Conservation (phyloP, 2,888 invertebrate species). For the Megastigmus dorsalis region DNA sequence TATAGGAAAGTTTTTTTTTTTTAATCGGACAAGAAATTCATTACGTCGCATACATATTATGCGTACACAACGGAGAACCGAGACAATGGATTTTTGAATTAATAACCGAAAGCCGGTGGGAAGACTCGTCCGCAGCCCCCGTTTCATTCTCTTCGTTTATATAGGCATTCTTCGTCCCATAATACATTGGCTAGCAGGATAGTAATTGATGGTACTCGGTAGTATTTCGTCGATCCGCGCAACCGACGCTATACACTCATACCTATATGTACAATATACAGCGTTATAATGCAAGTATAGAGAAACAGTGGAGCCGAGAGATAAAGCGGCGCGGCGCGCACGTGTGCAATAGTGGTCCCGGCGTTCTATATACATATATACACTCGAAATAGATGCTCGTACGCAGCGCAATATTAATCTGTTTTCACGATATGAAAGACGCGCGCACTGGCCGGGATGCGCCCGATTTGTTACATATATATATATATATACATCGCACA, state of each 20-base stretch:
- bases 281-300: conserved; percentile 45
- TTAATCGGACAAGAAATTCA: conserved; percentile 1
- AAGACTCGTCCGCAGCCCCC: conserved; percentile 30
- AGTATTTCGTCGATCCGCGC: conserved; percentile 48
- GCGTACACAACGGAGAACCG: not conserved
- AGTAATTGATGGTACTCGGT: conserved; percentile 60
- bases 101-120: conserved; percentile 8
- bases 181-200: conserved; percentile 58
- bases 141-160: conserved; percentile 52
- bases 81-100: conserved; percentile 22
- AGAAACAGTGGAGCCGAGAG: not conserved
- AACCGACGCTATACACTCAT: no score
- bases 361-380: no score
- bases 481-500: not conserved
- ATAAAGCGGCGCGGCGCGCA: conserved; percentile 4
- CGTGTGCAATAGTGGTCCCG: not conserved
- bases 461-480: no score
- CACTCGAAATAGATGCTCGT: conserved; percentile 55
- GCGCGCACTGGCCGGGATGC: not conserved
- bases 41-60: no score
- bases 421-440: conserved; percentile 29
- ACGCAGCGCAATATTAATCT: conserved; percentile 59
- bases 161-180: conserved; percentile 57
- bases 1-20: conserved; percentile 15
- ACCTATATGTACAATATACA: no score